These are phyloP conservation scores for Poeciliopsis infans DNA, from an alignment of 2,797 vertebrate species.

Conservation along the genomic window DNA sequence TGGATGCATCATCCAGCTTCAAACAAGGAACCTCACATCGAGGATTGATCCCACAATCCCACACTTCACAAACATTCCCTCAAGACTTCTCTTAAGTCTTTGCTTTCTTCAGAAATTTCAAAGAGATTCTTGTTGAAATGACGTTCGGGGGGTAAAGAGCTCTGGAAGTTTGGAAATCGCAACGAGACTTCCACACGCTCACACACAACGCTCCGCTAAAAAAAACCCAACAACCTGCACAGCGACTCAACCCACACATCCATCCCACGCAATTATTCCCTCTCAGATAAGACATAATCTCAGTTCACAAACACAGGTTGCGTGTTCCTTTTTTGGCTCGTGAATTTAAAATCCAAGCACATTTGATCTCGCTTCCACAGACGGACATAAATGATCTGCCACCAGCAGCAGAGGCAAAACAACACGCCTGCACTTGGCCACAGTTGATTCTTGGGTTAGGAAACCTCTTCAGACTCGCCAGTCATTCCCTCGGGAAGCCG, in stretches of 20 bases:
- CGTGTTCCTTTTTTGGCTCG: not conserved
- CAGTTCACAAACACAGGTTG: conserved; percentile 25
- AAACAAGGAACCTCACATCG: conserved; percentile 41
- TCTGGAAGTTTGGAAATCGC: conserved; percentile 54
- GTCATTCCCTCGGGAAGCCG: too few relatives aligned
- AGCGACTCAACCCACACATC: conserved; percentile 27
- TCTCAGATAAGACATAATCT: conserved; percentile 31
- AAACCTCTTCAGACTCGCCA: not conserved
- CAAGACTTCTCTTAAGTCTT: conserved; percentile 56
- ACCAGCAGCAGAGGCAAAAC: not conserved
- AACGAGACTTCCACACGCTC: conserved; percentile 46
- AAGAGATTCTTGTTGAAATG: conserved; percentile 55
- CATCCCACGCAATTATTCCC: conserved; percentile 41
- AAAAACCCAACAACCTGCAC: not conserved
- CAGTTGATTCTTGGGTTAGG: not conserved
- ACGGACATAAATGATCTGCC: not conserved
- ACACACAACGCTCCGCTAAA: not conserved
- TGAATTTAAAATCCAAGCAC: not conserved
- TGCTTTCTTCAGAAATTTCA: conserved; percentile 53
- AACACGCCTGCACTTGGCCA: not conserved
- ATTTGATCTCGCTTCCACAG: conserved; percentile 2
- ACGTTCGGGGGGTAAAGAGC: conserved; percentile 45
- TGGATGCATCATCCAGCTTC: conserved; percentile 18
- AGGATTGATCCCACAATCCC: conserved; percentile 12
- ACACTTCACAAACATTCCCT: conserved; percentile 44